Evolutionary conservation across 2,888 invertebrate species (phyloP).

Genomic region (Autographa gamma): DNA sequence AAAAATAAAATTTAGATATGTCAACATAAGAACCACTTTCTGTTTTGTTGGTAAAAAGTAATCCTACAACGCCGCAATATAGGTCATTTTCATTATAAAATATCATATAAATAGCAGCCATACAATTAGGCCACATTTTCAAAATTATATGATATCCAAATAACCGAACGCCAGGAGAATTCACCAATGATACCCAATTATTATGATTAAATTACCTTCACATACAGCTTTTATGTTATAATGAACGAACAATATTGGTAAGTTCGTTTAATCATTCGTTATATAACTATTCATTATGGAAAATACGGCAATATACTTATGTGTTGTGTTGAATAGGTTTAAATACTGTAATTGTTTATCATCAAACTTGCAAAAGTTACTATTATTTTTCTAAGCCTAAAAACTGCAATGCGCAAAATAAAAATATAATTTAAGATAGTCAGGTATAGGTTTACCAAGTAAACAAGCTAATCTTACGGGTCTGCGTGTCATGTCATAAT

Average conservation of each 20-base stretch:
- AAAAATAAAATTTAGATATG: too few relatives aligned
- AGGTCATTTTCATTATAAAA: background rate
- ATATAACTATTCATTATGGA: background rate
- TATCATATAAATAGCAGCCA: background rate
- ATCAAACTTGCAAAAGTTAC: too few relatives aligned
- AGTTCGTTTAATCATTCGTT: background rate
- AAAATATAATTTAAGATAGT: too few relatives aligned
- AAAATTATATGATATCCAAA: background rate
- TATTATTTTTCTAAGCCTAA: too few relatives aligned
- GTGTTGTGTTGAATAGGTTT: too few relatives aligned
- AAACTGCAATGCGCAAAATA: too few relatives aligned
- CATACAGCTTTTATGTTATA: background rate
- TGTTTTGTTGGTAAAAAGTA: background rate
- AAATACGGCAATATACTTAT: background rate
- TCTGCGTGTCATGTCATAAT: too few relatives aligned
- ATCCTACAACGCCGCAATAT: background rate
- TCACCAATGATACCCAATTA: constrained; percentile 4
- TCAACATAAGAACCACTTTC: too few relatives aligned
- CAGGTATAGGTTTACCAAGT: too few relatives aligned
- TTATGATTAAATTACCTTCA: background rate
- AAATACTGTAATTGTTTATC: too few relatives aligned
- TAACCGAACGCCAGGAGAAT: background rate
- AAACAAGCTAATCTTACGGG: too few relatives aligned
- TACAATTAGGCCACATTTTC: background rate
- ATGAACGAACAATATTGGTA: constrained; percentile 1